phyloP scores from a whole-genome alignment of 2,888 invertebrate genomes.

The Tipula lateralis region DNA sequence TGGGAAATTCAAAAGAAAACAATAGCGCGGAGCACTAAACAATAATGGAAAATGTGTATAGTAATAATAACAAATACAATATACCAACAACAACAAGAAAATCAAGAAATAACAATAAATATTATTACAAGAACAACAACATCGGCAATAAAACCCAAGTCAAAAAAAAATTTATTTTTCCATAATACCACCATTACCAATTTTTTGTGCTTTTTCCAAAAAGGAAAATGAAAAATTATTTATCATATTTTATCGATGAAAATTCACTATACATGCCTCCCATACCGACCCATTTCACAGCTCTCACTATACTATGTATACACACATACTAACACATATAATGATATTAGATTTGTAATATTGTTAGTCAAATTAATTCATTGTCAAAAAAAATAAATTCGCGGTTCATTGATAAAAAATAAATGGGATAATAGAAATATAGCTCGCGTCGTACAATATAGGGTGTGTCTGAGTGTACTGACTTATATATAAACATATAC shows the following conservation, averaged over 20 bases:
- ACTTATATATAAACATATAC: neutral
- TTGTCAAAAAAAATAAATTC: neutral
- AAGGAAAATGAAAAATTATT: neutral
- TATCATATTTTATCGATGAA: slow-evolving; percentile 24
- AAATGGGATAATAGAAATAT: neutral
- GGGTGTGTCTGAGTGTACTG: neutral
- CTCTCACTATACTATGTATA: neutral
- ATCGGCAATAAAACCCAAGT: neutral
- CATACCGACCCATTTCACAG: neutral
- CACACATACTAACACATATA: neutral
- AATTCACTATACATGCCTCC: neutral
- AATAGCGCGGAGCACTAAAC: neutral
- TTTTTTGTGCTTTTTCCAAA: neutral
- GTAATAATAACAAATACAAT: neutral
- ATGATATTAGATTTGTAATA: neutral
- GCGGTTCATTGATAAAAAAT: neutral
- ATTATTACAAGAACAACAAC: neutral
- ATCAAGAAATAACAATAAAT: neutral
- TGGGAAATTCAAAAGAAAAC: neutral
- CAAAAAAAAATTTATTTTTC: neutral
- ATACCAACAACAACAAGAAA: neutral
- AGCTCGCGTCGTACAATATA: neutral
- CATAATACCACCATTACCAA: neutral
- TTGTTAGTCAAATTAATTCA: slow-evolving; percentile 19
- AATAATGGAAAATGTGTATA: neutral